Percentiles rank a stretch among this genome's conserved stretches.
Conservation (phyloP, 2,888 invertebrate genomes). For the Melipona beecheii region DNA sequence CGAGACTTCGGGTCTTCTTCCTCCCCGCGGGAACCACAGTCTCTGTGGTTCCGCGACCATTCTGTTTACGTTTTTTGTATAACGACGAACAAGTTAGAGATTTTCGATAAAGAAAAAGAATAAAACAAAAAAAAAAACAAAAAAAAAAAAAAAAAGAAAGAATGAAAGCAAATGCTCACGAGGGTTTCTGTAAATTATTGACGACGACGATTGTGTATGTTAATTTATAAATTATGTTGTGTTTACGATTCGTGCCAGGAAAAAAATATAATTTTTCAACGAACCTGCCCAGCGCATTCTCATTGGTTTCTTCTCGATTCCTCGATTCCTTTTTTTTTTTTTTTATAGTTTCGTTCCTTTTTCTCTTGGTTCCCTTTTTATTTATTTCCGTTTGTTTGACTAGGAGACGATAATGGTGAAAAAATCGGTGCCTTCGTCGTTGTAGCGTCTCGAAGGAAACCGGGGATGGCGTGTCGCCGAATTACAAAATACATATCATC, state of each 20-base stretch:
- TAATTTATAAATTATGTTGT: slow-evolving; percentile 84
- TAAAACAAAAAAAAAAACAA: background rate
- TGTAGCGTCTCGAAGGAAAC: slow-evolving; percentile 28
- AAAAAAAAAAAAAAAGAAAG: background rate
- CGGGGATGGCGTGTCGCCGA: background rate
- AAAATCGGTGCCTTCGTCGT: slow-evolving; percentile 65
- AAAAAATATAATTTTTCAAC: slow-evolving; percentile 84
- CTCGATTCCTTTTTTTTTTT: slow-evolving; percentile 7
- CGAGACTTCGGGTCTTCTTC: background rate
- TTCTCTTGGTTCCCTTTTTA: background rate
- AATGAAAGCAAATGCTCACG: slow-evolving; percentile 41
- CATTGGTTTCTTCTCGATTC: slow-evolving; percentile 22
- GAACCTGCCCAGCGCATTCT: slow-evolving; percentile 64
- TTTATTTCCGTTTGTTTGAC: background rate
- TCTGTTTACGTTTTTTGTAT: slow-evolving; percentile 54
- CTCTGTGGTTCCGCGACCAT: slow-evolving; percentile 36
- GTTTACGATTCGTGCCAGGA: slow-evolving; percentile 83
- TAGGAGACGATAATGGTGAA: background rate
- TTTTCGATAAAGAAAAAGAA: background rate
- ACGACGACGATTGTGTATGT: slow-evolving; percentile 81
- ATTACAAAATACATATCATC: slow-evolving; percentile 62
- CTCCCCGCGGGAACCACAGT: slow-evolving; percentile 4
- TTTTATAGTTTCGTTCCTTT: background rate
- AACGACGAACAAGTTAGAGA: slow-evolving; percentile 31
- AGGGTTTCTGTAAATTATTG: slow-evolving; percentile 78